Percentiles rank a stretch among this genome's conserved stretches.
These are phyloP conservation scores for Molorchus minor DNA, from an alignment of 2,888 invertebrate species.

Conservation along the genomic window DNA sequence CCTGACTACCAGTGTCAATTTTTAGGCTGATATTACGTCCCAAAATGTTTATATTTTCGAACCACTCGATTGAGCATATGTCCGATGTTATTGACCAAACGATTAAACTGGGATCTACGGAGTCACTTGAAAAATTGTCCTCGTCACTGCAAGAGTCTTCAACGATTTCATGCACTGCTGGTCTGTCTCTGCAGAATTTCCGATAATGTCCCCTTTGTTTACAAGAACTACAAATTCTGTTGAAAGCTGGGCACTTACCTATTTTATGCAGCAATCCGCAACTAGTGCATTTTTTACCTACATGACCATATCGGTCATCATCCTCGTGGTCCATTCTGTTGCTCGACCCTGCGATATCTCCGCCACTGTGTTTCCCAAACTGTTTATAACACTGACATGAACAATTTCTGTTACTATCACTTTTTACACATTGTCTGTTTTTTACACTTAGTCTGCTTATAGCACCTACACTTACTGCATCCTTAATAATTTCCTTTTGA, in stretches of 20 bases:
- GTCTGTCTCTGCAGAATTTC: conserved; percentile 4
- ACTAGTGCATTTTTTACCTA: neutral
- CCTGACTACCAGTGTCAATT: no score
- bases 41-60: neutral
- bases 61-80: neutral
- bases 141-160: neutral
- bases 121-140: neutral
- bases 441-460: neutral
- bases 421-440: neutral
- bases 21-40: neutral
- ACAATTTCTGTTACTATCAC: neutral
- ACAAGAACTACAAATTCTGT: neutral
- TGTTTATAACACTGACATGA: no score
- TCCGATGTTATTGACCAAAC: neutral
- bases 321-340: no score
- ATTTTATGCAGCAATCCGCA: neutral
- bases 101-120: neutral
- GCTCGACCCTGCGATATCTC: no score
- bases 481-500: conserved; percentile 23
- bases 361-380: no score
- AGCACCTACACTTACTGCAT: neutral
- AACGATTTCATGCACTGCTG: neutral
- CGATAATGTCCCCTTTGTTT: conserved; percentile 4
- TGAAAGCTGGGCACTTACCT: neutral
- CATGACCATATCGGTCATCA: no score